Evolutionary conservation across 2,888 invertebrate species (phyloP).

Genomic region (Cylloceria caligata): DNA sequence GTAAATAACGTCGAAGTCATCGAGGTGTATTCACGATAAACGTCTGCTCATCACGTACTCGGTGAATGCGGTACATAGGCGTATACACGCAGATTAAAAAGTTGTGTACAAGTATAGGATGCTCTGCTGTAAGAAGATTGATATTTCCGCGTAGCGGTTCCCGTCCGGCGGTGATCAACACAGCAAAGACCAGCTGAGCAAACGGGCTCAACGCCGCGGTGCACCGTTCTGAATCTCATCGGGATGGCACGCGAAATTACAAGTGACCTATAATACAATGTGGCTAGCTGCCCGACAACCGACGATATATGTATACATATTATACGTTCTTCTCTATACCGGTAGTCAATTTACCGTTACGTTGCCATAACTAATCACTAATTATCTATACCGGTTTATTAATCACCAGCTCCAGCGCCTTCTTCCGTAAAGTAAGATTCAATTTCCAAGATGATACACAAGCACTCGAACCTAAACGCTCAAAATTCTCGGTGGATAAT

Average conservation of each 20-base stretch:
- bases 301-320: neutral
- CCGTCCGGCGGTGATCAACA: no score
- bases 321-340: neutral
- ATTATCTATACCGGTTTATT: slow-evolving; percentile 65
- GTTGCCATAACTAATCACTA: slow-evolving; percentile 64
- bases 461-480: slow-evolving; percentile 3
- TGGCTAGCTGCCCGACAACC: neutral
- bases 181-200: slow-evolving; percentile 2
- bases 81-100: slow-evolving; percentile 4
- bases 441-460: slow-evolving; percentile 42
- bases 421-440: slow-evolving; percentile 55
- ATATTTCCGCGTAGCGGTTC: slow-evolving; percentile 67
- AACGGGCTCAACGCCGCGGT: neutral
- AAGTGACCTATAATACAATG: slow-evolving; percentile 25
- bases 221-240: slow-evolving; percentile 29
- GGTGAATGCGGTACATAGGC: slow-evolving; percentile 4
- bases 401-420: slow-evolving; percentile 50
- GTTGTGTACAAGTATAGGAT: slow-evolving; percentile 24
- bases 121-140: slow-evolving; percentile 49
- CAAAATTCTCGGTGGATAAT: neutral
- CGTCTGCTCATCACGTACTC: slow-evolving; percentile 35
- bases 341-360: slow-evolving; percentile 59
- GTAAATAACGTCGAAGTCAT: slow-evolving; percentile 23
- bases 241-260: slow-evolving; percentile 45
- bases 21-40: slow-evolving; percentile 27